Evolutionary conservation across 2,888 invertebrate genomes (phyloP).

Genomic region (Cristatella mucedo): DNA sequence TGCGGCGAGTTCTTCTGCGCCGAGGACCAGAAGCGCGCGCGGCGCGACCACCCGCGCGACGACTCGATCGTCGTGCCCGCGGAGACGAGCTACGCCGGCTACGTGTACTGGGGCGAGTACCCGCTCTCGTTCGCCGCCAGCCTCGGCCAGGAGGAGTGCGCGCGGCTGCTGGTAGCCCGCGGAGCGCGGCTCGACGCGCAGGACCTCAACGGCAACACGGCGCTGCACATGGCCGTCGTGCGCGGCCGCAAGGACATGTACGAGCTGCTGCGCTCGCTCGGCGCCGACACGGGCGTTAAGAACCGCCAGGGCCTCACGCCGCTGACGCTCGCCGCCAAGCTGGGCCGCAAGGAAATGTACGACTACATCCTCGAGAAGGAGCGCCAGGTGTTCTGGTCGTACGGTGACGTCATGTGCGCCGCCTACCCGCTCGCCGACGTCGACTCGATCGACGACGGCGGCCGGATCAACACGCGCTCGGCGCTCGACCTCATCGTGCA

Average conservation of each 20-base stretch:
- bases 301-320: constrained; percentile 79
- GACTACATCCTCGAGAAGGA: constrained; percentile 91
- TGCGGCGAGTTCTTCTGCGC: constrained; percentile 82
- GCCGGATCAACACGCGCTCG: constrained; percentile 82
- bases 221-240: too few species aligned
- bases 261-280: constrained; percentile 82
- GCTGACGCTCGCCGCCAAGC: constrained; percentile 74
- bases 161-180: constrained; percentile 74
- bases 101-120: constrained; percentile 97
- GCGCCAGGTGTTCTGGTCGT: constrained; percentile 91
- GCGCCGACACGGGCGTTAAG: constrained; percentile 66
- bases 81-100: constrained; percentile 43
- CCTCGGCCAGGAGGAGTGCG: constrained; percentile 88
- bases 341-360: constrained; percentile 84
- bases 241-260: constrained; percentile 79
- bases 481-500: constrained; percentile 88
- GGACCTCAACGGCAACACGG: too few species aligned
- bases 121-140: constrained; percentile 90
- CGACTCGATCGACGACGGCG: constrained; percentile 80
- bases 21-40: constrained; percentile 83
- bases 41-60: constrained; percentile 71
- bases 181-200: constrained; percentile 87
- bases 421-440: constrained; percentile 86
- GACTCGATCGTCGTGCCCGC: constrained; percentile 71
- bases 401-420: constrained; percentile 83